Conservation (phyloP, 2,888 invertebrate species). For the Platynereis dumerilii region DNA sequence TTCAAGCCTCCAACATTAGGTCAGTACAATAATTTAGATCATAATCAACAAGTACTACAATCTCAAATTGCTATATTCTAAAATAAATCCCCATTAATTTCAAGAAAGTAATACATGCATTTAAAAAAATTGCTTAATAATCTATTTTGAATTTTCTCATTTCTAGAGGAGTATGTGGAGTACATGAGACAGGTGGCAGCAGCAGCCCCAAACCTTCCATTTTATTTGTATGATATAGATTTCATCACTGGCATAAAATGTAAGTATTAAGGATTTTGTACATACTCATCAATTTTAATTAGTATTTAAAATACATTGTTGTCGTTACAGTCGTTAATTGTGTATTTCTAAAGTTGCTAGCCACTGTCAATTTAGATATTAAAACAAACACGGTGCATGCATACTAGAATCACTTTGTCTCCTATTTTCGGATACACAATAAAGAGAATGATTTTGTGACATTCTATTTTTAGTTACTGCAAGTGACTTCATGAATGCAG, state of each 20-base stretch:
- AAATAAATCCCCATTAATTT: no score
- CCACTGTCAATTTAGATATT: no score
- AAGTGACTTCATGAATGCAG: conserved; percentile 58
- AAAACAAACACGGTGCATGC: no score
- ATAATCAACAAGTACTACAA: no score
- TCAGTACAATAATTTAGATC: conserved; percentile 33
- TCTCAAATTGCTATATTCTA: no score
- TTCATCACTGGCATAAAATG: conserved; percentile 68
- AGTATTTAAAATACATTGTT: conserved; percentile 1
- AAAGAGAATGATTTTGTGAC: no score
- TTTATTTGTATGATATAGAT: conserved; percentile 86
- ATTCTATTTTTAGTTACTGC: conserved; percentile 43
- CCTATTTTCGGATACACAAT: no score
- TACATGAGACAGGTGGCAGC: conserved; percentile 69
- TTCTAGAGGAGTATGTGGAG: conserved; percentile 50
- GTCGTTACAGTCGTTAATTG: no score
- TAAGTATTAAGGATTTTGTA: conserved; percentile 8
- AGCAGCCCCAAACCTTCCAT: conserved; percentile 77
- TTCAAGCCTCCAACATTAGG: conserved; percentile 54
- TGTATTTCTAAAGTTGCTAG: no score
- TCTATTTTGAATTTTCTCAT: not conserved
- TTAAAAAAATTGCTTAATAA: not conserved
- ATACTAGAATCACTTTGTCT: no score
- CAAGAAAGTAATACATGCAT: not conserved
- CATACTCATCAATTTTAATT: not conserved